phyloP scores from a whole-genome alignment of 2,797 vertebrate genomes.

The Nasua narica region DNA sequence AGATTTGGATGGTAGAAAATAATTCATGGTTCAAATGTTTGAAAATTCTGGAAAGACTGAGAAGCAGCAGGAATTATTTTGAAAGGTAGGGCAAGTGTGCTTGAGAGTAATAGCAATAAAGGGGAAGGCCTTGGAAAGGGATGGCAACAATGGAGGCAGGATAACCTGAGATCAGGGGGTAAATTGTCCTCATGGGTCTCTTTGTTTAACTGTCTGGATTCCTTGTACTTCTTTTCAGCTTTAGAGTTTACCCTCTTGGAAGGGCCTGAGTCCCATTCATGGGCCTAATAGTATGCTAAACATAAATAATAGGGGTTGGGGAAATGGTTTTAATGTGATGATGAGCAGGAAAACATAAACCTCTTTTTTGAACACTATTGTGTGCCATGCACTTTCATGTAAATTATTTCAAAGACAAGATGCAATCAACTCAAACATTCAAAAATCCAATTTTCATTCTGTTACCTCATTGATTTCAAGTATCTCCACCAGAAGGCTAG shows the following conservation, averaged over 20 bases:
- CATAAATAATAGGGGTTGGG: background rate
- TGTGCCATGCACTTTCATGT: background rate
- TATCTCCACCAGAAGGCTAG: background rate
- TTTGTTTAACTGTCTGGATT: background rate
- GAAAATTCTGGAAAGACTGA: background rate
- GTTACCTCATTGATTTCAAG: background rate
- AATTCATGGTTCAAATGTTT: background rate
- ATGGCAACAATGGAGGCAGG: background rate
- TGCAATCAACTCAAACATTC: conserved; percentile 1
- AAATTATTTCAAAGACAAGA: conserved; percentile 18
- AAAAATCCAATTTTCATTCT: conserved; percentile 13
- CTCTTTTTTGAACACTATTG: background rate
- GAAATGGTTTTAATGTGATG: conserved; percentile 18
- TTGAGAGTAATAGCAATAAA: background rate
- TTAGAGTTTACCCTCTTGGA: background rate
- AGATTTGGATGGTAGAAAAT: background rate
- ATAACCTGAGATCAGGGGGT: background rate
- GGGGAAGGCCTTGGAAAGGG: background rate
- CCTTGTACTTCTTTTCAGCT: background rate
- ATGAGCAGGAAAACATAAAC: conserved; percentile 22
- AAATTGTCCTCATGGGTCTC: background rate
- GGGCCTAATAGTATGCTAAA: background rate
- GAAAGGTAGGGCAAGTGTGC: background rate
- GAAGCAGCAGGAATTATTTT: background rate
- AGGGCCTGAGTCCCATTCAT: background rate